phyloP scores from a whole-genome alignment of 2,888 invertebrate genomes.

The Hemistola chrysoprasaria region DNA sequence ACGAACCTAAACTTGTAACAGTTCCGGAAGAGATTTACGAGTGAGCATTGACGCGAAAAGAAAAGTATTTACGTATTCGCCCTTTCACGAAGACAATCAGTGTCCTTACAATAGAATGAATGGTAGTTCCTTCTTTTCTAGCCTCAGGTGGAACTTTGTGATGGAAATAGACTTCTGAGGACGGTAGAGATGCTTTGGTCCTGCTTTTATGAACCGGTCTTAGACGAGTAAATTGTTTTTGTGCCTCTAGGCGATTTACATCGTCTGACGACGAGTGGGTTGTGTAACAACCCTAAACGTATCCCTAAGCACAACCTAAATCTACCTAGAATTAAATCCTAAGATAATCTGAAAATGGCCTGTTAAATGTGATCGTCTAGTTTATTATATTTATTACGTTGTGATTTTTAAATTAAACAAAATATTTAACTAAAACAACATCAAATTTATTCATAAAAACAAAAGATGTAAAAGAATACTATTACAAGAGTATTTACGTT shows the following conservation, averaged over 20 bases:
- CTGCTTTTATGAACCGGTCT: conserved; percentile 56
- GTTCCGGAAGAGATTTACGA: conserved; percentile 17
- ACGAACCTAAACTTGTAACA: conserved; percentile 20
- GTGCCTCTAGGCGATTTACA: conserved; percentile 61
- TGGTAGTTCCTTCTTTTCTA: conserved; percentile 36
- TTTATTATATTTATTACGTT: no score
- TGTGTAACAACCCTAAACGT: no score
- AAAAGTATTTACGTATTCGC: conserved; percentile 20
- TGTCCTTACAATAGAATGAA: conserved; percentile 37
- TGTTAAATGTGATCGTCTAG: no score
- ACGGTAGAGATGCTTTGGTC: conserved; percentile 55
- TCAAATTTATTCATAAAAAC: no score
- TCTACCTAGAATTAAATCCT: no score
- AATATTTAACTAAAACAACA: no score
- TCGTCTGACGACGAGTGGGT: conserved; percentile 36
- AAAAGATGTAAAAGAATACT: no score
- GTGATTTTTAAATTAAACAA: no score
- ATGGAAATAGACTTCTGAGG: conserved; percentile 64
- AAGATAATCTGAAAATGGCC: no score
- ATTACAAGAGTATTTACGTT: no score
- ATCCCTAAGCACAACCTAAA: no score
- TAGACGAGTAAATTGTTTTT: conserved; percentile 76
- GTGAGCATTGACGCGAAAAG: conserved; percentile 17
- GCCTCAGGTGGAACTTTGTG: conserved; percentile 64
- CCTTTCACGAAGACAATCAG: conserved; percentile 35